phyloP scores from a whole-genome alignment of 2,888 invertebrate species.

The Stenoptilia bipunctidactyla region DNA sequence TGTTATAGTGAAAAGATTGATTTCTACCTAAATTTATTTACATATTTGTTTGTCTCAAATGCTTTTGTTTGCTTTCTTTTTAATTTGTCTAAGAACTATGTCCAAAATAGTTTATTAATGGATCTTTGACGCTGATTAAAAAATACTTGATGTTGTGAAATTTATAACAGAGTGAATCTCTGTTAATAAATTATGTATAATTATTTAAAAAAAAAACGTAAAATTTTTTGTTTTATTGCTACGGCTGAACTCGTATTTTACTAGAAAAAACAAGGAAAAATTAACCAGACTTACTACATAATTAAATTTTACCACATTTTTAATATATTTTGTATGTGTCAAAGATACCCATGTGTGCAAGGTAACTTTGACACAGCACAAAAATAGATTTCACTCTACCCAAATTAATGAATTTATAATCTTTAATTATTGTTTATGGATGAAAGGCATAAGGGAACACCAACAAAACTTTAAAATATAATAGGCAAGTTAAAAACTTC shows the following conservation, averaged over 20 bases:
- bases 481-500: too few species aligned
- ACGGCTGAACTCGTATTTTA: too few species aligned
- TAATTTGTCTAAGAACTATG: neutral
- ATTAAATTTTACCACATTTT: too few species aligned
- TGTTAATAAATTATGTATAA: neutral
- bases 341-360: too few species aligned
- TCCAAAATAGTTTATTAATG: neutral
- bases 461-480: too few species aligned
- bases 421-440: too few species aligned
- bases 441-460: too few species aligned
- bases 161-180: neutral
- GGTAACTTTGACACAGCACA: too few species aligned
- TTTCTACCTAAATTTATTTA: neutral
- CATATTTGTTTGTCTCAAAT: neutral
- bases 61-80: neutral
- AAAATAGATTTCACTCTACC: too few species aligned
- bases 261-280: constrained; percentile 2
- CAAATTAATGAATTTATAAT: too few species aligned
- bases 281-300: constrained; percentile 1
- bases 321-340: too few species aligned
- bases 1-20: too few species aligned
- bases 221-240: neutral
- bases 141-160: neutral
- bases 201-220: neutral
- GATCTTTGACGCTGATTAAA: neutral